Evolutionary conservation across 2,113 vertebrate species (phyloP).

Genomic region (Gnathonemus longibarbis): DNA sequence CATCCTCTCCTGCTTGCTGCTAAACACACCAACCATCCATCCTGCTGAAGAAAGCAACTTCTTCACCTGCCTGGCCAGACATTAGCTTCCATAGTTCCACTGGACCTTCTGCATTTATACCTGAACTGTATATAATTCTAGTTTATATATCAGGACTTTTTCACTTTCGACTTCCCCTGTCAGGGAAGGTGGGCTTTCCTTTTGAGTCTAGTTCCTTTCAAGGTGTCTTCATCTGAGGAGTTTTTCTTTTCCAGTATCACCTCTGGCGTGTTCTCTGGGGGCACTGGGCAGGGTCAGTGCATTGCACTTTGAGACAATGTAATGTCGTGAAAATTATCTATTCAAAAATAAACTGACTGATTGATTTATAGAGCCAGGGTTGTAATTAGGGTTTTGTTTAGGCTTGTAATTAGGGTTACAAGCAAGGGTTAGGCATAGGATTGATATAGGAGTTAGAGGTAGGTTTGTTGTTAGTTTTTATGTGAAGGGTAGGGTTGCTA

Average conservation of each 20-base stretch:
- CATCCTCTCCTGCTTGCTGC: background rate
- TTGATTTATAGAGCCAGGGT: background rate
- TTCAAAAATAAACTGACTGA: background rate
- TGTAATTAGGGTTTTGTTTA: background rate
- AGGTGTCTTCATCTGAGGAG: background rate
- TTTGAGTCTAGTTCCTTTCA: background rate
- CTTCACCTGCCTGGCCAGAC: background rate
- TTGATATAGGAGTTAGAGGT: background rate
- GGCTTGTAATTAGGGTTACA: background rate
- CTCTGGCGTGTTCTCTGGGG: background rate
- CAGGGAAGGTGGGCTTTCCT: background rate
- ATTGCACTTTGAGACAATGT: background rate
- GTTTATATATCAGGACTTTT: background rate
- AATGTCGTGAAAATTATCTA: background rate
- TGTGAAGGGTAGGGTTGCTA: background rate
- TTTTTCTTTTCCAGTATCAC: background rate
- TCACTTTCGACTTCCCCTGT: background rate
- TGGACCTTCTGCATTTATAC: background rate
- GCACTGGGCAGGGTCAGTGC: background rate
- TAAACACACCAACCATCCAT: background rate
- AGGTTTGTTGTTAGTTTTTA: background rate
- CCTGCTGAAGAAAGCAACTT: background rate
- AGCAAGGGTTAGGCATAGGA: background rate
- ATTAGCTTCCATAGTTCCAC: background rate
- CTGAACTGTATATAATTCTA: background rate